phyloP scores from a whole-genome alignment of 2,113 vertebrate species.

The Tamias sibiricus region DNA sequence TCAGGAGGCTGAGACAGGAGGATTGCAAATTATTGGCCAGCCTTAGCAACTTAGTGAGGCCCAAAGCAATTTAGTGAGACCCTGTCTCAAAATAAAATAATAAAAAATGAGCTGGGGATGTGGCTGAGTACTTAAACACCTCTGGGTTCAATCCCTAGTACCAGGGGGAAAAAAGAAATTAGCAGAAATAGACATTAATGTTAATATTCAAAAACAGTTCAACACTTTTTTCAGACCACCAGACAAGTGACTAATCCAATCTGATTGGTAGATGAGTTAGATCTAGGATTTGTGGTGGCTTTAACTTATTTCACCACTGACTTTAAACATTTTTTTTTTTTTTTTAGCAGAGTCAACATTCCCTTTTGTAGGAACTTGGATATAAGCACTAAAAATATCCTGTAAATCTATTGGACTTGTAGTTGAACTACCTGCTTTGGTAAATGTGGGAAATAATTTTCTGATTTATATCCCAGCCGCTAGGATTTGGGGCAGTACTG shows the following conservation, averaged over 20 bases:
- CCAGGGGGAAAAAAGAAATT: background rate
- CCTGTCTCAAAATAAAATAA: too few species aligned
- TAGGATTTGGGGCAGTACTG: background rate
- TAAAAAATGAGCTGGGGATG: too few species aligned
- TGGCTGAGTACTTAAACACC: too few species aligned
- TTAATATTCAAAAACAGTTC: background rate
- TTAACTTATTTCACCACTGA: background rate
- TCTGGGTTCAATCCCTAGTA: too few species aligned
- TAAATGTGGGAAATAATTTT: background rate
- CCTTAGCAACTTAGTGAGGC: too few species aligned
- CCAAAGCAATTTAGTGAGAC: too few species aligned
- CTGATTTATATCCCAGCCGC: background rate
- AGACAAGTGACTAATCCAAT: background rate
- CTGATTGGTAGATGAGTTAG: background rate
- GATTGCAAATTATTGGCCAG: too few species aligned
- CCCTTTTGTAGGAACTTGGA: background rate
- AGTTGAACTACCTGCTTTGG: background rate
- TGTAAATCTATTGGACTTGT: background rate
- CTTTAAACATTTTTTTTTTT: background rate
- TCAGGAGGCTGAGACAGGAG: too few species aligned
- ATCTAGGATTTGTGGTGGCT: background rate
- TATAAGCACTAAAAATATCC: background rate
- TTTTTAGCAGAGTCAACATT: background rate
- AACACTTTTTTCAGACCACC: background rate
- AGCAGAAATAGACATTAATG: background rate